A percentile compares a stretch with the other conserved stretches of the same genome.
Conservation (phyloP, 2,888 invertebrate species). For the Xanthorhoe spadicearia region DNA sequence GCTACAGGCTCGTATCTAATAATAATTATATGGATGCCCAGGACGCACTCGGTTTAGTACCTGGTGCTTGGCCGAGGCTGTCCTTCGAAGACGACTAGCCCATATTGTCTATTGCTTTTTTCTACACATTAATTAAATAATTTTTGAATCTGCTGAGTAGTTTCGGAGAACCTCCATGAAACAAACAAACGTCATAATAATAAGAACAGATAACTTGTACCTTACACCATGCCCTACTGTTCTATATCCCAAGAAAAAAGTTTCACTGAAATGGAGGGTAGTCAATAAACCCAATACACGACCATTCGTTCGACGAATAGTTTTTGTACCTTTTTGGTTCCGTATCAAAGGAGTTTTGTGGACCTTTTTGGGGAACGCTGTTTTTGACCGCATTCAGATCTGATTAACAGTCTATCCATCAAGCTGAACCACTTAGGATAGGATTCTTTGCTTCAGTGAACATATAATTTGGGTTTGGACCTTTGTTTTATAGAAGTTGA, state of each 20-base stretch:
- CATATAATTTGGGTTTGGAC: background rate
- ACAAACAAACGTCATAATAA: too few species aligned
- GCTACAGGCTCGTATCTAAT: too few species aligned
- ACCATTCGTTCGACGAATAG: conserved; percentile 46
- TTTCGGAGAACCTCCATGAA: too few species aligned
- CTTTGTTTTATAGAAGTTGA: background rate
- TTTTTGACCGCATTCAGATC: conserved; percentile 21
- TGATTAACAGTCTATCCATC: conserved; percentile 21
- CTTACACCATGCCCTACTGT: conserved; percentile 37
- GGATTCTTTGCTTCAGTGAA: background rate
- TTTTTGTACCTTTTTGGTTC: conserved; percentile 34
- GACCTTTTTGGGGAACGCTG: conserved; percentile 22
- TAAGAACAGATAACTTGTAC: too few species aligned
- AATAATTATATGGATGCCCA: too few species aligned
- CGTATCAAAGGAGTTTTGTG: conserved; percentile 30
- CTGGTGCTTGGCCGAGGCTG: too few species aligned
- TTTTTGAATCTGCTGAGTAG: too few species aligned
- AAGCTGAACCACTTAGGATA: conserved; percentile 5
- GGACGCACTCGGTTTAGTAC: too few species aligned
- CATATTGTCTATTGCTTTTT: too few species aligned
- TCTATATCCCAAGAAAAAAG: conserved; percentile 50
- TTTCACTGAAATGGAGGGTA: conserved; percentile 42
- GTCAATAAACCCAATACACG: conserved; percentile 48
- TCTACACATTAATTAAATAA: too few species aligned
- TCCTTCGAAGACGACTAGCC: too few species aligned